phyloP scores from a whole-genome alignment of 2,113 vertebrate genomes.

The Eupsittula cactorum region DNA sequence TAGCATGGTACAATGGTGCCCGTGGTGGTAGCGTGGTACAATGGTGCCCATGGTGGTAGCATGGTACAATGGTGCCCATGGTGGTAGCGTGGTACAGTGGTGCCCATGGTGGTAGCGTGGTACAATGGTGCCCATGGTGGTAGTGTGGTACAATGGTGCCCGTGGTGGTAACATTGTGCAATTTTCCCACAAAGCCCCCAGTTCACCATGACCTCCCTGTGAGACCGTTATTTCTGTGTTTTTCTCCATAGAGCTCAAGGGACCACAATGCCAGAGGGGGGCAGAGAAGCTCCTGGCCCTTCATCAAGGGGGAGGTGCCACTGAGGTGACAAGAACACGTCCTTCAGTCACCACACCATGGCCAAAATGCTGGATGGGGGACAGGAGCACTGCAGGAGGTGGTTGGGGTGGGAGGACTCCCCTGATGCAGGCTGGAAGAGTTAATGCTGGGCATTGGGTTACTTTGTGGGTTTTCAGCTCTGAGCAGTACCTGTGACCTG shows the following conservation, averaged over 20 bases:
- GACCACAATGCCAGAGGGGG: background rate
- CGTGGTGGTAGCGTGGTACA: fast-evolving
- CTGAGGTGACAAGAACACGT: background rate
- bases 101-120: fast-evolving
- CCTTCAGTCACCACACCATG: background rate
- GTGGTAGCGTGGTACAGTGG: too few relatives aligned
- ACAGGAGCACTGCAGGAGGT: background rate
- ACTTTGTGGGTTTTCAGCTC: fast-evolving
- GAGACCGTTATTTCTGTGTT: background rate
- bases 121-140: fast-evolving
- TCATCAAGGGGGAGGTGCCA: background rate
- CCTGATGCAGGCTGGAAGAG: background rate
- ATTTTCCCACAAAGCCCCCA: background rate
- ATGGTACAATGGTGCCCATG: fast-evolving
- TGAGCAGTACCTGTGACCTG: background rate
- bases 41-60: too few relatives aligned
- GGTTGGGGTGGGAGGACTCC: fast-evolving
- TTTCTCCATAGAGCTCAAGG: background rate
- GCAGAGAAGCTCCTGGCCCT: background rate
- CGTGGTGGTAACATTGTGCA: fast-evolving
- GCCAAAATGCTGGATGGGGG: background rate
- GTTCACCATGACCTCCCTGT: background rate
- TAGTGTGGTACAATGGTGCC: too few relatives aligned
- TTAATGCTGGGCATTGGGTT: background rate
- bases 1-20: too few relatives aligned